Evolutionary conservation across 1,140 invertebrate genomes (phyloP), one percentile per base, ranked within the genome.

Genomic region (Bathynomus jamesi): DNA sequence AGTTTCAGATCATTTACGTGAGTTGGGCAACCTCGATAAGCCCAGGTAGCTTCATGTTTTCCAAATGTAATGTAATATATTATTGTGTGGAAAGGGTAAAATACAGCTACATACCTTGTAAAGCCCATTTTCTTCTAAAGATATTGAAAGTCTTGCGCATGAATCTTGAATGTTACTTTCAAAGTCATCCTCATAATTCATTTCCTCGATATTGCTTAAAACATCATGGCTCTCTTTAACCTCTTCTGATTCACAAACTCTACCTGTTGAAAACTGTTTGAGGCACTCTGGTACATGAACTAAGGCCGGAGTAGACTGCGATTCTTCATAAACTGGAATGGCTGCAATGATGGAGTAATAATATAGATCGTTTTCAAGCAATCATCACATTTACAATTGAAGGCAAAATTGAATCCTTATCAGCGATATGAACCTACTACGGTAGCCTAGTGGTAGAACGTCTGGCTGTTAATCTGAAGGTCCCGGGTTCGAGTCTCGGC

Each of bases 111-210:
- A 74, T 85, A 91, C 90, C 87, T 91, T 90, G 82, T 91, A 91
- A 28, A 93, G 82, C 69, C 87, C 88, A 82, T 90, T 91, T 81
- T 92, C 92, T 82, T 94, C 92, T 61, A 94, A 82, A 70, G 91
- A 93, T 53, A 93, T 91, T 25, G 90, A 93, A 24, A 94, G 86
- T 40, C 92, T 84, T 10, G 91, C 92, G 80, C 90, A 94, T 75
- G 90, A 92, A 83, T 94, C 91, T 10, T 92, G 85, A 61, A 93
- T 84, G 27, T 89, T 91, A 78, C 92, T 91, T 82, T 92, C 91
- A 11, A 90, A 90, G 74, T 92, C 92, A 80, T 91, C 89, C 73
- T 89, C 89, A 65, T 31, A 31, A 28, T 30, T 21, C 4, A 32
- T 61, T 2, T 66, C 24, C 30, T 69, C 64, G 4, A 17, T 29